These are phyloP conservation scores for Oreochromis spilurus DNA, from an alignment of 2,113 vertebrate genomes.

Conservation along the genomic window DNA sequence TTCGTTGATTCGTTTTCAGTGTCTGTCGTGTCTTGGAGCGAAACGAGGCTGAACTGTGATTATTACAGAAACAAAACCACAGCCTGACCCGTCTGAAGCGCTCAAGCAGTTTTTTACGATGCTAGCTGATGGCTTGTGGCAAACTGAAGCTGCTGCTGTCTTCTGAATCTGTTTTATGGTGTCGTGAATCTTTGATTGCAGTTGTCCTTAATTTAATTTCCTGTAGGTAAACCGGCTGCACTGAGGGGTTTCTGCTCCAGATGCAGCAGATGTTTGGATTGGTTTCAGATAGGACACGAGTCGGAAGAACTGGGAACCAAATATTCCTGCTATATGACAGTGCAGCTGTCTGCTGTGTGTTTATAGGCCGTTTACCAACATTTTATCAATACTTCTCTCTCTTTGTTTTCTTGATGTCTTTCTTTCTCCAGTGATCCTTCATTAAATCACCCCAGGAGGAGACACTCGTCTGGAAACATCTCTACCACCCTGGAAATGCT, in stretches of 20 bases:
- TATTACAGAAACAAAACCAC: neutral
- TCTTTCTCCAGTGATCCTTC: conserved; percentile 77
- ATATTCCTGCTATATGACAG: neutral
- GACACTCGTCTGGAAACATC: conserved; percentile 89
- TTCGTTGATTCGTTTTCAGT: neutral
- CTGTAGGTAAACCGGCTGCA: neutral
- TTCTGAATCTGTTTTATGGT: neutral
- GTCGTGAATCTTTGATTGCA: neutral
- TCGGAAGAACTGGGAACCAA: neutral
- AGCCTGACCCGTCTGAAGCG: neutral
- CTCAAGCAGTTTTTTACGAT: fast-evolving
- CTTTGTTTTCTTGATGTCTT: neutral
- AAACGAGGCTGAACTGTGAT: neutral
- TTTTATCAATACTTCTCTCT: neutral
- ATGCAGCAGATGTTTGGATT: neutral
- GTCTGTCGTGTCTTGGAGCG: fast-evolving
- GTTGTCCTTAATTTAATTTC: neutral
- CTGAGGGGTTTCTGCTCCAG: neutral
- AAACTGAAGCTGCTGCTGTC: neutral
- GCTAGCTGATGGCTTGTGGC: neutral
- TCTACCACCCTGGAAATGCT: conserved; percentile 87
- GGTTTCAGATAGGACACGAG: neutral
- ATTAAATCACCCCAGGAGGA: conserved; percentile 83
- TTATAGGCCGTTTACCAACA: neutral
- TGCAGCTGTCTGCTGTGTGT: neutral